These are phyloP conservation scores for Atrina japonica DNA, from an alignment of 2,888 invertebrate species.

Conservation along the genomic window DNA sequence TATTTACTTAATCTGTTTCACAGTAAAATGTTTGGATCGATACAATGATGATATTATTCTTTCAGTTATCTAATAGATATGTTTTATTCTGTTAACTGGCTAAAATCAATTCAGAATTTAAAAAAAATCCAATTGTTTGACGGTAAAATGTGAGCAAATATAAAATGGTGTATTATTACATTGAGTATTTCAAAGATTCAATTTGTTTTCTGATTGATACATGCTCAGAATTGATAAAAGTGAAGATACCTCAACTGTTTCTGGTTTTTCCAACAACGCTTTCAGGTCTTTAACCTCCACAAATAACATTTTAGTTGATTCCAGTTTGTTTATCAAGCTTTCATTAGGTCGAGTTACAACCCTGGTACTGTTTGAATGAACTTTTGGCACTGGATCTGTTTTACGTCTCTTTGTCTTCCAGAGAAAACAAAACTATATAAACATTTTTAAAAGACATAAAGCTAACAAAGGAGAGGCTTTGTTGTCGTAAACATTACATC, in stretches of 20 bases:
- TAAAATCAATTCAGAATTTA: no score
- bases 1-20: no score
- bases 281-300: constrained; percentile 67
- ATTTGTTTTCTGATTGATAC: no score
- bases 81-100: no score
- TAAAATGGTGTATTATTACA: no score
- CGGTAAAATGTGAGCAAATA: no score
- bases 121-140: no score
- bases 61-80: no score
- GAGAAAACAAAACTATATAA: not conserved
- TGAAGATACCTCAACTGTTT: constrained; percentile 69
- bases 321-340: constrained; percentile 32
- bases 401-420: constrained; percentile 57
- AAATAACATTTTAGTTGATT: constrained; percentile 57
- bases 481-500: not conserved
- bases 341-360: constrained; percentile 19
- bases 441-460: not conserved
- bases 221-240: no score
- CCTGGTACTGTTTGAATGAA: constrained; percentile 51
- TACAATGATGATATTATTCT: no score
- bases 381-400: constrained; percentile 56
- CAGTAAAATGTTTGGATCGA: no score
- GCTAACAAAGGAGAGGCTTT: not conserved
- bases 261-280: constrained; percentile 64
- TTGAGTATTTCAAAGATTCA: no score